Evolutionary conservation across 2,797 vertebrate genomes (phyloP), one percentile per base, ranked within the genome.

Genomic region (Gymnoscopelus braueri): DNA sequence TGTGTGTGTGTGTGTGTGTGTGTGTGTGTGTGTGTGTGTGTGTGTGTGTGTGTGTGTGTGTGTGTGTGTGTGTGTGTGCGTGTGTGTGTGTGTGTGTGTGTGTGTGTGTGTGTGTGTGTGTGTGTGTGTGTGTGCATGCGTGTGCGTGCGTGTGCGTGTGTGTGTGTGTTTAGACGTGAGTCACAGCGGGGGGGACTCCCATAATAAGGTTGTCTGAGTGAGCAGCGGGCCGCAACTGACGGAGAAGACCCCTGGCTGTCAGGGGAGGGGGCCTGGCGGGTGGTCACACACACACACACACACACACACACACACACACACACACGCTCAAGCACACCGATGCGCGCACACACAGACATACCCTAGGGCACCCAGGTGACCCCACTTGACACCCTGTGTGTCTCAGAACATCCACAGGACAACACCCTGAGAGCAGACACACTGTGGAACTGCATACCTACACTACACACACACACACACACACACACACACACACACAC

Each of bases 181-280:
- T 85, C 84, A 66, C 87, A 85, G 84, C 82, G 73, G 84, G 88
- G 81, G 74, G 78, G 72, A 35, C 67, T 85, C 83, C 77, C 87
- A 88, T 90, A 91, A 89, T 88, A 90, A 90, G 80, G 82, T 84
- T 91, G 89, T 93, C 92, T 91, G 60, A 75, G 83, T 54, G 85
- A 90, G 92, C 91, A 93, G 84, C 87, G 83, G 88, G 85, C 91
- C 81, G 81, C 83, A 84, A 89, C 89, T 91, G 91, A 93, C 86
- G 74, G 87, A 80, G 80, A 86, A 75, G 84, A 86, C 84, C 90
- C 88, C 81, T 35, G 81, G 86, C 89, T 92, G 83, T 92, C 89
- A 91, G 63, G 53, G 69, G 81, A 91, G 63, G 53, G 69, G 81
- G 76, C 87, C 69, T 81, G 75, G 84, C 83, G 65, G 90, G 85